phyloP scores from a whole-genome alignment of 2,797 vertebrate genomes.

The Semaprochilodus insignis region DNA sequence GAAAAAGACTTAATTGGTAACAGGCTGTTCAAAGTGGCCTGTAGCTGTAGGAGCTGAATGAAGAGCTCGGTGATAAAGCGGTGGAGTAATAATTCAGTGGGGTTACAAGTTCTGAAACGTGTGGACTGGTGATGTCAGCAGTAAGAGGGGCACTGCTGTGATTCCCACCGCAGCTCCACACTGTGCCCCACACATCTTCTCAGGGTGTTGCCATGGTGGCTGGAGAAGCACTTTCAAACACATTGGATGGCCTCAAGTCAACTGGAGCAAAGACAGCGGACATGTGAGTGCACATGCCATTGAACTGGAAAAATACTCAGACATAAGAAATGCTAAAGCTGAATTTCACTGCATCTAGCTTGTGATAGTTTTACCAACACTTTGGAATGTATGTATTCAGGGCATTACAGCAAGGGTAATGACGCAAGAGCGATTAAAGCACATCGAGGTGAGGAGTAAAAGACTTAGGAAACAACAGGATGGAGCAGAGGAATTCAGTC shows the following conservation, averaged over 20 bases:
- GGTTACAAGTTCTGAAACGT: constrained; percentile 90
- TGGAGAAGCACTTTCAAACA: constrained; percentile 75
- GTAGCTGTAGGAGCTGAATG: background rate
- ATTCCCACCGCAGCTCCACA: constrained; percentile 88
- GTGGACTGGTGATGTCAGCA: constrained; percentile 87
- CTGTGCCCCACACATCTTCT: constrained; percentile 64
- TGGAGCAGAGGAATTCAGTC: background rate
- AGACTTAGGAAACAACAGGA: background rate
- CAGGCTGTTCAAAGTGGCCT: background rate
- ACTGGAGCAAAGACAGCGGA: constrained; percentile 88
- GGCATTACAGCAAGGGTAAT: background rate
- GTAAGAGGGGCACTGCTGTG: constrained; percentile 82
- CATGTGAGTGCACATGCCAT: constrained; percentile 19
- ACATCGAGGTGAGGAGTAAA: background rate
- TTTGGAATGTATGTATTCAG: background rate
- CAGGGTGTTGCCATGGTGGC: constrained; percentile 78
- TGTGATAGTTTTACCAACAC: background rate
- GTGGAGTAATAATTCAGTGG: background rate
- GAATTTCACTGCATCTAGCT: background rate
- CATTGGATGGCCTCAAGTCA: constrained; percentile 85
- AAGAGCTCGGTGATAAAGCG: background rate
- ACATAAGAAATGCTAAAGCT: background rate
- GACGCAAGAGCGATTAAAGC: no score
- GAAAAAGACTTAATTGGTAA: background rate
- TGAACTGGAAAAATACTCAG: background rate